Base-by-base conservation (phyloP, 2,888 invertebrate species). In the Synanthedon andrenaeformis region DNA sequence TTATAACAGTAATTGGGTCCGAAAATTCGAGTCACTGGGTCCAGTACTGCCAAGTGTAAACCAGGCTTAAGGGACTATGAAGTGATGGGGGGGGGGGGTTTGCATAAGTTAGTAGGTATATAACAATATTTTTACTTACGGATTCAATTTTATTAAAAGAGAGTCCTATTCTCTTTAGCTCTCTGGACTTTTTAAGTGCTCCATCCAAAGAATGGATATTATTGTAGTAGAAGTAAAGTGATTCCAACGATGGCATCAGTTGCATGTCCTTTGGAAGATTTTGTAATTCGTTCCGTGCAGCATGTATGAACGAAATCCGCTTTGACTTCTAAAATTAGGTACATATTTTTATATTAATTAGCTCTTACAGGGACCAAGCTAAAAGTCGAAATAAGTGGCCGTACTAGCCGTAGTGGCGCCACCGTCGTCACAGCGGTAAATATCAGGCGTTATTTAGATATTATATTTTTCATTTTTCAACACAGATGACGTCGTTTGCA, bases 131-230 rank as follows among this genome's bases (percentile, higher is more conserved):
- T 41, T 17, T 56, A 84, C 89, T 89, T 78, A 95, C 92, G 70
- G 88, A 90, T 75, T 92, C 91, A 56, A 95, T 90, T 68, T 91
- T 89, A 74, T 96, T 96, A 68, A 92, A 91, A 3, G 92, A 92
- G 14, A 94, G 88, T 57, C 92, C 90, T 42, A 94, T 88, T 55
- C 91, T 88, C 69, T 90, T 89, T 48, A 96, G 73, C 58, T 89
- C 89, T 54, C 89, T 89, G 0, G 92, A 91, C 69, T 92, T 92
- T 56, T 92, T 90, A 28, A 96, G 74, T 1, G 92, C 90, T 0
- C 94, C 92, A 64, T 93, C 92, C 49, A 96, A 82, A 3, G 91
- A 89, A 56, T 89, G 89, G 45, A 96, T 89, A 55, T 89, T 89
- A 74, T 96, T 96, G 65, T 91, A 89, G 62, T 93, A 91, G 56